Base-by-base conservation (phyloP, 2,797 vertebrate genomes). In the Rachycentron canadum region DNA sequence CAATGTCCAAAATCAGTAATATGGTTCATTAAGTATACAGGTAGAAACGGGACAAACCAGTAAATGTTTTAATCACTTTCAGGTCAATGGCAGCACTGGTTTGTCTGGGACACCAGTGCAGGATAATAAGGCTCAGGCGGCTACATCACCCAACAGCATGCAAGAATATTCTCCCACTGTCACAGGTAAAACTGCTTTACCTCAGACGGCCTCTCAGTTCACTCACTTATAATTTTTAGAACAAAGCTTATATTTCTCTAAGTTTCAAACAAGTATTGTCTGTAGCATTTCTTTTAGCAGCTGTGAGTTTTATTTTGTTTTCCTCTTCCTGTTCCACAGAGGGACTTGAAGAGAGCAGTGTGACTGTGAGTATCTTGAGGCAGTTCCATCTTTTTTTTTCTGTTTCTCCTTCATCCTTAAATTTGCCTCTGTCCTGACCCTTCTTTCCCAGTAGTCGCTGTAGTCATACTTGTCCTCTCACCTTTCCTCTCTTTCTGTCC, bases 351-450 rank as follows among this genome's bases (percentile, higher is more conserved):
- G 93, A 94, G 52, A 93, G 90, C 89, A 91, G 58, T 50, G 78
- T 91, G 32, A 92, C 91, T 69, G 95, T 96, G 84, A 95, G 95
- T 95, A 93, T 72, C 88, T 78, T 59, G 2, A 9, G 32, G 4
- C 25, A 59, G 45, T 60, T 49, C 40, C 61, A n/a, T 17, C n/a
- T 84, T 88, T 56, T 47, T 74, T 65, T 81, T 65, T 66, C 74
- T 88, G 78, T 88, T 89, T 73, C 86, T 89, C 75, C 79, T 82
- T 82, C 85, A 85, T 87, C 81, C 86, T 76, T 78, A 67, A 47
- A 89, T 86, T 88, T 84, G 85, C 90, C 66, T 87, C 86, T 81
- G 76, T 90, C 88, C 76, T 87, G 85, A 89, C 64, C 90, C 85
- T 89, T 84, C 43, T 81, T 92, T 68, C 90, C 81, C 61, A 79